Evolutionary conservation across 2,113 vertebrate genomes (phyloP), one percentile per base, ranked within the genome.

Genomic region (Eudyptes chrysolophus): DNA sequence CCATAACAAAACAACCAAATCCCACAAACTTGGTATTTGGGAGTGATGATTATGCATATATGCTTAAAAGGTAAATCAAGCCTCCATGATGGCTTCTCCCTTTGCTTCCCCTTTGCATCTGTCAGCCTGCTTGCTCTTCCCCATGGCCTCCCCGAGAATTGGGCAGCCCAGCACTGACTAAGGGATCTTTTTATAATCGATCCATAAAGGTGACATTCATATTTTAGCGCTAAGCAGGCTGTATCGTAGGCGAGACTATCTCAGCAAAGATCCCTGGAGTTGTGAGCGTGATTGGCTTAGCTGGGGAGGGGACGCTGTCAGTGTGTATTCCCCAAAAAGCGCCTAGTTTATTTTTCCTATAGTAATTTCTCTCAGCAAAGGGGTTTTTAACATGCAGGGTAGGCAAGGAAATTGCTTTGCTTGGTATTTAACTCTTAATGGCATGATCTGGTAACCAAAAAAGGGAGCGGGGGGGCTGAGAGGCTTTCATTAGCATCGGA

Each of bases 131-230:
- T 92, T 84, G 70, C 51, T 90, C 69, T 97, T 48, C 62, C 51
- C 87, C 54, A 20, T 32, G 82, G 88, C 87, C 94, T 86, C 55
- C 80, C 48, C 2, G 11, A 65, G 88, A 80, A 48, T 2, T 54
- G 86, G 42, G 87, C 75, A 90, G 82, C 77, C 49, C 40, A 8
- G 44, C 48, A 52, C 81, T 36, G 81, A 74, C 79, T 75, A 48
- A 90, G 21, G 54, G 66, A 84, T 89, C 79, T 85, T 96, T 93
- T 94, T 81, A 84, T 95, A 83, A 93, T 89, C 36, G 2, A 79
- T 84, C 92, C 78, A 32, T 95, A 96, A 96, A 96, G 96, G 92
- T 96, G 87, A 95, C 94, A 94, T 97, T 97, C 89, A 72, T 96
- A 87, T 96, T 97, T 97, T 94, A 92, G 94, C 90, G 91, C 96